Base-by-base conservation (phyloP, 2,888 invertebrate genomes). In the Microdon myrmicae region DNA sequence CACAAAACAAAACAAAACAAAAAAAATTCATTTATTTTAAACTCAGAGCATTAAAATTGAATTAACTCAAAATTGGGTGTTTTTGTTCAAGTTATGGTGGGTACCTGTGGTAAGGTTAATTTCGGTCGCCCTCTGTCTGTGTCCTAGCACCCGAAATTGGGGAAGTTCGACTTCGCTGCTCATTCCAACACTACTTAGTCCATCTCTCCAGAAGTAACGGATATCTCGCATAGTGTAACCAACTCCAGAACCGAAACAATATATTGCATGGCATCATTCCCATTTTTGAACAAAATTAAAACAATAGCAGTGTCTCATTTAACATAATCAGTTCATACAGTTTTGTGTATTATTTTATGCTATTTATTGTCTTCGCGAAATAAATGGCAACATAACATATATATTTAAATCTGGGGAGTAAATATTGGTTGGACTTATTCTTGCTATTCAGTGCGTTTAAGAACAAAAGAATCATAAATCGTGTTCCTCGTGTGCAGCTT, bases 141-240 rank as follows among this genome's bases (percentile, higher is more conserved):
- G 94, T 82, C 95, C 95, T 83, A 95, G 89, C 81, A 95, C 94
- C 83, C 92, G 90, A 87, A 96, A 96, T 86, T 96, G 95, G 78
- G 96, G 95, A 82, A 96, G 89, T 86, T 94, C 91, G 84, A 95
- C 93, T 84, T 94, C 92, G 83, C 87, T 90, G 87, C 92, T 91
- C 86, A 95, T 93, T 83, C 93, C 93, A 84, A 96, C 94, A 84
- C 94, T 93, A 83, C 88, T 88, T 82, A 87, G 86, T 81, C 93
- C 94, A 85, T 91, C 88, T 85, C 90, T 90, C 95, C 95, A 96
- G 86, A 90, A 90, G 88, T 95, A 95, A 83, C 92, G 90, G 86
- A 94, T 94, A 88, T 94, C 94, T 87, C 90, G 90, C 92, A 93
- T 94, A 86, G 94, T 94, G 90, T 94, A 94, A 87, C 94, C 94